Percentiles rank a stretch among this genome's conserved stretches.
Conservation (phyloP, 2,113 vertebrate genomes). For the Elanoides forficatus region DNA sequence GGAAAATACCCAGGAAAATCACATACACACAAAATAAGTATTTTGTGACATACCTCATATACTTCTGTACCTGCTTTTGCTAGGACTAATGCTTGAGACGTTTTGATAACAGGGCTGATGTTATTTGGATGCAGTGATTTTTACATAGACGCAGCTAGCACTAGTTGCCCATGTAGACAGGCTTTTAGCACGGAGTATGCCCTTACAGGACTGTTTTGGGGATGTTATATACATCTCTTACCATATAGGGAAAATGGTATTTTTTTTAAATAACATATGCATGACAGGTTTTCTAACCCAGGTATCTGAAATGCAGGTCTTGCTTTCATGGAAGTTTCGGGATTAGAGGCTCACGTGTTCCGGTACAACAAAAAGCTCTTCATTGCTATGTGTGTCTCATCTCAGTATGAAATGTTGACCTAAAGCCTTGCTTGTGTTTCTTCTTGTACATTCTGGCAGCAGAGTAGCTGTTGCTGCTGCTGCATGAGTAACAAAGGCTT, state of each 20-base stretch:
- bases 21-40: not conserved
- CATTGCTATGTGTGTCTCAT: not conserved
- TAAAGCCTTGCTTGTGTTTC: slow-evolving; percentile 1
- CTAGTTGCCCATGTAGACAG: not conserved
- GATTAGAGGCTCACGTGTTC: not conserved
- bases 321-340: not conserved
- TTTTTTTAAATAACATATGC: not conserved
- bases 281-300: not conserved
- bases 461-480: not conserved
- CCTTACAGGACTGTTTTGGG: not conserved
- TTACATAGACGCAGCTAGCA: not conserved
- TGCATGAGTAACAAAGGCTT: not conserved
- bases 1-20: not conserved
- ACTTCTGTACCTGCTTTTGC: not conserved
- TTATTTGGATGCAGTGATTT: not conserved
- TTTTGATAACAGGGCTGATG: not conserved
- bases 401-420: not conserved
- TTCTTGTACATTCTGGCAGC: not conserved
- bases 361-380: not conserved
- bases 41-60: not conserved
- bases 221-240: not conserved
- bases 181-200: not conserved
- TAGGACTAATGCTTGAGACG: not conserved
- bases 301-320: not conserved
- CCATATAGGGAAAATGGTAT: not conserved